Base-by-base conservation (phyloP, 2,797 vertebrate genomes). In the Rousettus madagascariensis region DNA sequence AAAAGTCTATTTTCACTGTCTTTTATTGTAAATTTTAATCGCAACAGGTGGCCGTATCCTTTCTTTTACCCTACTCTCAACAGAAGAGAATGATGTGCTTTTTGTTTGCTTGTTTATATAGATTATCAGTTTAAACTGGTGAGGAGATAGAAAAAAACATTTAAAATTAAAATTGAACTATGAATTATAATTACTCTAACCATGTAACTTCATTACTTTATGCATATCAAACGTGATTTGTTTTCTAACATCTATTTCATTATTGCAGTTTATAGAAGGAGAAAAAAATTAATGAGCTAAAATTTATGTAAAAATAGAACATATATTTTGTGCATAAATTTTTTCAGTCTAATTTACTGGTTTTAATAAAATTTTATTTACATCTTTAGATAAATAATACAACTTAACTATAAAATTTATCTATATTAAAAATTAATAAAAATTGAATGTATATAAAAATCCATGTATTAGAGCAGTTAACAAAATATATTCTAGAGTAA, bases 111-210 rank as follows among this genome's bases (percentile, higher is more conserved):
- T 84, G 9, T 86, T 84, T 88, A 84, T 89, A 13, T 38, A 59
- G 28, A 71, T 80, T 92, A 91, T 78, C 90, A 59, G 26, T 43
- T 96, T 92, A 95, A 77, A 86, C 9, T 68, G 55, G 91, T 55
- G 33, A 77, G 24, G 17, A 92, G 17, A n/a, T 75, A 93, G 57
- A 94, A 95, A 97, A 49, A 80, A 19, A 80, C 38, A 96, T 90
- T 86, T 74, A 38, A 91, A 96, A 90, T 88, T 91, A 66, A 96
- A 97, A 84, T 49, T 68, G 65, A 95, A 94, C 94, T 94, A 90
- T 68, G 66, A 93, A 78, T 93, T 93, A 20, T 90, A 95, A 83
- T 94, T 53, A 86, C 19, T 78, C 59, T 92, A 95, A 78, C 26
- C 8, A 53, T 74, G 15, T 71, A 89, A 63, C 41, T 83, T 95